Conservation (phyloP, 2,113 vertebrate genomes). For the Gambusia holbrooki region DNA sequence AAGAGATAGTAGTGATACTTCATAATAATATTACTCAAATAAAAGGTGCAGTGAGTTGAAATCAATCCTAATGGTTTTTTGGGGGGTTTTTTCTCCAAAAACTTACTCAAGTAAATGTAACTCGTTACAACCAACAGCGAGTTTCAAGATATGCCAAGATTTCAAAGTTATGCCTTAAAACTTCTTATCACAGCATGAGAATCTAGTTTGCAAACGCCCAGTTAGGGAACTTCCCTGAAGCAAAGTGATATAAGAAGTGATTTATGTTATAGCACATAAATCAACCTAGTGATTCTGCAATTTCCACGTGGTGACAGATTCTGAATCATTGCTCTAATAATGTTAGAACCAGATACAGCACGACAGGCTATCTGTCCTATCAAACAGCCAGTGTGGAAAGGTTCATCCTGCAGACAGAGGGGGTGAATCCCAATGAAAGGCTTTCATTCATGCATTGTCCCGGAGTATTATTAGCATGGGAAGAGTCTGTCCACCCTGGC, state of each 20-base stretch:
- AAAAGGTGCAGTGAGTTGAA: too few relatives aligned
- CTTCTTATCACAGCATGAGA: too few relatives aligned
- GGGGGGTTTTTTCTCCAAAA: too few relatives aligned
- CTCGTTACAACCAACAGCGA: too few relatives aligned
- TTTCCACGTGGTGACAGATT: neutral
- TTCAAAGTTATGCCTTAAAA: too few relatives aligned
- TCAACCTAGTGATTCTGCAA: neutral
- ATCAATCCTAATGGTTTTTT: too few relatives aligned
- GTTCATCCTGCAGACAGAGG: conserved; percentile 15
- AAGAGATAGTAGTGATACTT: too few relatives aligned
- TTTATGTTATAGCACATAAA: neutral
- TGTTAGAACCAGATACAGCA: neutral
- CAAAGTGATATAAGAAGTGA: neutral
- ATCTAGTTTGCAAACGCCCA: too few relatives aligned
- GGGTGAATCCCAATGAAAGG: conserved; percentile 42
- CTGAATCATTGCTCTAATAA: neutral
- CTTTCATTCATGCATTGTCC: conserved; percentile 56
- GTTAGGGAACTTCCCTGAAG: neutral
- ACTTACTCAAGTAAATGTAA: too few relatives aligned
- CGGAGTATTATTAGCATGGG: conserved; percentile 37
- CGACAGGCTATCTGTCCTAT: too few relatives aligned
- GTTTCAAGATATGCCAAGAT: too few relatives aligned
- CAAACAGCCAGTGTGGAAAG: conserved; percentile 8
- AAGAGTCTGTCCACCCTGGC: conserved; percentile 22
- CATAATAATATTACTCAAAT: too few relatives aligned